phyloP scores from a whole-genome alignment of 1,140 invertebrate species.

The Drosophila suzukii region DNA sequence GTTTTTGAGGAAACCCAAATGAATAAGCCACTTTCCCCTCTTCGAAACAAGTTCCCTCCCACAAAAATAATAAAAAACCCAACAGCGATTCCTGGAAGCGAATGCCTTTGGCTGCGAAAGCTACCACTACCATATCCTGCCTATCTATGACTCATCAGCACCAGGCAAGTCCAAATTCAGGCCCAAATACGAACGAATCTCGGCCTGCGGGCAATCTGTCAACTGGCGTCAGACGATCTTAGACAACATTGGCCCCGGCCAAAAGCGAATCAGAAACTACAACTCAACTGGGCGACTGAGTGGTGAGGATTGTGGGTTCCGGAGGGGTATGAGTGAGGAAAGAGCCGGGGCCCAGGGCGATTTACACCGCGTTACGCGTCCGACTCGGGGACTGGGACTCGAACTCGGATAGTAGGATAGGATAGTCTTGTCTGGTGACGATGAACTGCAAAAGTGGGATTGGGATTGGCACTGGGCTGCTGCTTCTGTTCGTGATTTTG shows the following conservation, averaged over 20 bases:
- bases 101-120: conserved; percentile 18
- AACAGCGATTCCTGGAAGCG: conserved; percentile 29
- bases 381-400: background rate
- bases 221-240: conserved; percentile 81
- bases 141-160: conserved; percentile 71
- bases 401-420: conserved; percentile 16
- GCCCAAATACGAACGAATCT: conserved; percentile 67
- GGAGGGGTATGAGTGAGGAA: conserved; percentile 6
- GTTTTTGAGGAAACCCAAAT: background rate
- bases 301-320: conserved; percentile 19
- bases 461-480: conserved; percentile 23
- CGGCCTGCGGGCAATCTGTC: conserved; percentile 76
- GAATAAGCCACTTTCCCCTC: background rate
- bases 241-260: conserved; percentile 53
- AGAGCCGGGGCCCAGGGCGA: conserved; percentile 59
- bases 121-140: conserved; percentile 20
- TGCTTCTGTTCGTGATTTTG: conserved; percentile 33
- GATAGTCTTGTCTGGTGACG: conserved; percentile 63
- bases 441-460: conserved; percentile 63
- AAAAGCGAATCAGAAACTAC: conserved; percentile 29
- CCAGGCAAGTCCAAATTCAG: conserved; percentile 53
- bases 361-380: conserved; percentile 74
- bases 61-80: background rate
- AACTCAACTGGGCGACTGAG: conserved; percentile 40
- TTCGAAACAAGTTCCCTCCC: conserved; percentile 13